Evolutionary conservation across 2,888 invertebrate species (phyloP).

Genomic region (Heliconius hortense): DNA sequence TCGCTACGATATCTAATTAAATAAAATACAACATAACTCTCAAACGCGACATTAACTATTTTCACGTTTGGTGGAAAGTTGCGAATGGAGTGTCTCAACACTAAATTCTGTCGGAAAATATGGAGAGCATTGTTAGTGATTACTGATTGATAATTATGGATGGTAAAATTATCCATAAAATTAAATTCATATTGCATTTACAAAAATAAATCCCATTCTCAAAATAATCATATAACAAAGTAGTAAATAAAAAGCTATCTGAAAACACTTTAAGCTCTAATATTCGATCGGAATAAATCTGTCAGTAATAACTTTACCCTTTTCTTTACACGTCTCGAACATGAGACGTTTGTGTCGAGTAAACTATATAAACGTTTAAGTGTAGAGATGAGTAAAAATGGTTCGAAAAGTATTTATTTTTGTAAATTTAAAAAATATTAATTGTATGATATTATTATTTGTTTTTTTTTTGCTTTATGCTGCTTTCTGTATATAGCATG

Average conservation of each 20-base stretch:
- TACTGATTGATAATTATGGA: no score
- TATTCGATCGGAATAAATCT: constrained; percentile 30
- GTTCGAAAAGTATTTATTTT: background rate
- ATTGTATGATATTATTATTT: no score
- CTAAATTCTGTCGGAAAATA: no score
- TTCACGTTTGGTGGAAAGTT: no score
- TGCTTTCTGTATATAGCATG: no score
- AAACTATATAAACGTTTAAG: constrained; percentile 47
- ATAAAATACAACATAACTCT: no score
- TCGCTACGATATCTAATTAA: no score
- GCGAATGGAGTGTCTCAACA: no score
- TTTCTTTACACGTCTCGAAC: constrained; percentile 45
- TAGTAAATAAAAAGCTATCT: constrained; percentile 1
- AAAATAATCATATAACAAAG: constrained; percentile 5
- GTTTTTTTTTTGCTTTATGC: no score
- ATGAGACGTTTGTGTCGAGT: constrained; percentile 55
- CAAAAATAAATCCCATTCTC: background rate
- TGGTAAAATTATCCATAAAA: background rate
- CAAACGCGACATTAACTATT: no score
- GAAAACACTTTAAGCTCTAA: constrained; percentile 19
- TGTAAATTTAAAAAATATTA: no score
- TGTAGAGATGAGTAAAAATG: constrained; percentile 7
- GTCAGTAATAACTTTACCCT: constrained; percentile 22
- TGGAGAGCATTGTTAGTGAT: no score
- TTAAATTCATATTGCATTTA: background rate